Evolutionary conservation across 2,888 invertebrate species (phyloP).

Genomic region (Sphaerophoria taeniata): DNA sequence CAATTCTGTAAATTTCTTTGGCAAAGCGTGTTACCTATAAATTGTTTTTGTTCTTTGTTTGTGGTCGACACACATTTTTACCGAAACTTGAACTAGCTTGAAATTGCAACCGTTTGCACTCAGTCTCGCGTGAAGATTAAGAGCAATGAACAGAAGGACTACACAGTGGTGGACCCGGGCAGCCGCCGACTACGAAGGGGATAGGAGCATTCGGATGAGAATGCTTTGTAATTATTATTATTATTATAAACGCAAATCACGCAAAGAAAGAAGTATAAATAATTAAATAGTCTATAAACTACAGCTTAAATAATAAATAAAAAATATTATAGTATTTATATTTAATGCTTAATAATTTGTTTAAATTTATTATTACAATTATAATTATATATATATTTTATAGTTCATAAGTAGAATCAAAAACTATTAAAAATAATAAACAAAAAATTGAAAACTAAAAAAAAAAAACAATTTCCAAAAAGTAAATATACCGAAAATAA

Average conservation of each 20-base stretch:
- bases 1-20: slow-evolving; percentile 24
- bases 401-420: slow-evolving; percentile 72
- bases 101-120: background rate
- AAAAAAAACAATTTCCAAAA: slow-evolving; percentile 65
- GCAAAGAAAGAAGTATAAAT: slow-evolving; percentile 59
- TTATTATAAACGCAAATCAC: slow-evolving; percentile 45
- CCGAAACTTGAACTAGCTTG: slow-evolving; percentile 31
- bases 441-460: slow-evolving; percentile 53
- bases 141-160: background rate
- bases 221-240: slow-evolving; percentile 64
- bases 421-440: slow-evolving; percentile 48
- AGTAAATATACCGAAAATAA: slow-evolving; percentile 27
- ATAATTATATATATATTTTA: slow-evolving; percentile 60
- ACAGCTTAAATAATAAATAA: slow-evolving; percentile 60
- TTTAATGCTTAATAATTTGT: slow-evolving; percentile 71
- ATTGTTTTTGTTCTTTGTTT: slow-evolving; percentile 40
- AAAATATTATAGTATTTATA: slow-evolving; percentile 73
- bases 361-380: slow-evolving; percentile 61
- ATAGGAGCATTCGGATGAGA: slow-evolving; percentile 42
- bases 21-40: slow-evolving; percentile 28
- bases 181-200: background rate
- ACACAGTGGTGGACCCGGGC: background rate
- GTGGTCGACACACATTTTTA: slow-evolving; percentile 39
- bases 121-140: background rate
- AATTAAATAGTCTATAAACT: slow-evolving; percentile 55